Evolutionary conservation across 2,113 vertebrate species (phyloP).

Genomic region (Carollia perspicillata): DNA sequence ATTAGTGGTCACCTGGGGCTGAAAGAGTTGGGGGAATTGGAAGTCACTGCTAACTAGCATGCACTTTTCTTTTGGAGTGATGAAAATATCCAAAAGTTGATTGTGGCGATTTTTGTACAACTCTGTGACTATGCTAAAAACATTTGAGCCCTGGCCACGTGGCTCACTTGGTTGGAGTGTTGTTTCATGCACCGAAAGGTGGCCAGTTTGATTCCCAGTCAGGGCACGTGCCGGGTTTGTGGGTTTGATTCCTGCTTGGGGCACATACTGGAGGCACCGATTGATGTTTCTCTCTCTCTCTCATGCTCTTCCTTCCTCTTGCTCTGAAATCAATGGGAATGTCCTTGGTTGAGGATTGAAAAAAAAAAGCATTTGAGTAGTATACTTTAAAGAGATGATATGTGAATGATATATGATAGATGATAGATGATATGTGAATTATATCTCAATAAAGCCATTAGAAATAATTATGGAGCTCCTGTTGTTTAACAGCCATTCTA

Average conservation of each 20-base stretch:
- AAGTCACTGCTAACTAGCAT: not conserved
- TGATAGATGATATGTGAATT: not conserved
- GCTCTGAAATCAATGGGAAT: too few relatives aligned
- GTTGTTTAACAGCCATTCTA: not conserved
- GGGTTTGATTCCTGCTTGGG: too few relatives aligned
- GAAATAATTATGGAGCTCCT: not conserved
- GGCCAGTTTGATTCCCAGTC: too few relatives aligned
- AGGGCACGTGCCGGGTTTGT: too few relatives aligned
- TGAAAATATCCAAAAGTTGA: not conserved
- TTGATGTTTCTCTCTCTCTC: too few relatives aligned
- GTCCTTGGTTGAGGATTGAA: too few relatives aligned
- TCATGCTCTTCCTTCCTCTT: too few relatives aligned
- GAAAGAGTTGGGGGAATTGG: not conserved
- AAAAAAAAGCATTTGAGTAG: not conserved
- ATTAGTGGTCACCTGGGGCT: not conserved
- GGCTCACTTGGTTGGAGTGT: too few relatives aligned
- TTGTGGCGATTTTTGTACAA: not conserved
- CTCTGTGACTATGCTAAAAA: not conserved
- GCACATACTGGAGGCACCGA: too few relatives aligned
- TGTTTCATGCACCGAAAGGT: too few relatives aligned
- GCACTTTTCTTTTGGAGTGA: not conserved
- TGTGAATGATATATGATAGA: too few relatives aligned
- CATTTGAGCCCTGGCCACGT: not conserved
- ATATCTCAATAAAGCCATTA: not conserved
- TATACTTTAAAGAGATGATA: not conserved